These are phyloP conservation scores for Ciconia stormi DNA, from an alignment of 2,113 vertebrate genomes.

Conservation along the genomic window DNA sequence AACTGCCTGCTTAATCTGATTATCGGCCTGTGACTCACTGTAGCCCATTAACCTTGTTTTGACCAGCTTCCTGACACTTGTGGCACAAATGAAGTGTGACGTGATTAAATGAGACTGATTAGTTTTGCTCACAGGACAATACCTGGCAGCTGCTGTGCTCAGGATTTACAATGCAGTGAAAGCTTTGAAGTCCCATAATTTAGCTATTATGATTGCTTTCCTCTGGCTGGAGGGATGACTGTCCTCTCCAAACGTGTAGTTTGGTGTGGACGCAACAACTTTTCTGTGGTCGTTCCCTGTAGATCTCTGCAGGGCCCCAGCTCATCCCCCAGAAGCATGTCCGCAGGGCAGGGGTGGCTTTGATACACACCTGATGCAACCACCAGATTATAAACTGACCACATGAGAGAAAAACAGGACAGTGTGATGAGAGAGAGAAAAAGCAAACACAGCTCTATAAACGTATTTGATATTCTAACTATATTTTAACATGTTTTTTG, in stretches of 20 bases:
- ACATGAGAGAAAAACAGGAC: background rate
- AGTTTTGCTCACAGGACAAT: slow-evolving; percentile 17
- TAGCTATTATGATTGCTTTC: background rate
- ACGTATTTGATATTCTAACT: background rate
- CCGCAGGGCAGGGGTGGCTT: background rate
- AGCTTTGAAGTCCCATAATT: background rate
- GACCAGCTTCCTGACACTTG: slow-evolving; percentile 28
- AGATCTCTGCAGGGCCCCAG: background rate
- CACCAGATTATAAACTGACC: background rate
- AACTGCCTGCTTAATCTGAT: background rate
- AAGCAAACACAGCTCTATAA: background rate
- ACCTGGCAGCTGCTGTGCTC: background rate
- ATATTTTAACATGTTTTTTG: background rate
- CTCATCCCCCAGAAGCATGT: fast-evolving
- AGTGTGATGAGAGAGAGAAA: background rate
- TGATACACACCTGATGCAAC: background rate
- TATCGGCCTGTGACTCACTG: background rate
- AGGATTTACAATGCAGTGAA: background rate
- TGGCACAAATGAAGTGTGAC: slow-evolving; percentile 23
- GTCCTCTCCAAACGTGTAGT: background rate
- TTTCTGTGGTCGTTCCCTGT: background rate
- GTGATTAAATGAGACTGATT: slow-evolving; percentile 27
- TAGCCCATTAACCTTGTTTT: slow-evolving; percentile 34
- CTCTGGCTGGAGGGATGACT: background rate
- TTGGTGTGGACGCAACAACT: fast-evolving